These are phyloP conservation scores for Chloroceryle amazona DNA, from an alignment of 2,797 vertebrate species.

Conservation along the genomic window DNA sequence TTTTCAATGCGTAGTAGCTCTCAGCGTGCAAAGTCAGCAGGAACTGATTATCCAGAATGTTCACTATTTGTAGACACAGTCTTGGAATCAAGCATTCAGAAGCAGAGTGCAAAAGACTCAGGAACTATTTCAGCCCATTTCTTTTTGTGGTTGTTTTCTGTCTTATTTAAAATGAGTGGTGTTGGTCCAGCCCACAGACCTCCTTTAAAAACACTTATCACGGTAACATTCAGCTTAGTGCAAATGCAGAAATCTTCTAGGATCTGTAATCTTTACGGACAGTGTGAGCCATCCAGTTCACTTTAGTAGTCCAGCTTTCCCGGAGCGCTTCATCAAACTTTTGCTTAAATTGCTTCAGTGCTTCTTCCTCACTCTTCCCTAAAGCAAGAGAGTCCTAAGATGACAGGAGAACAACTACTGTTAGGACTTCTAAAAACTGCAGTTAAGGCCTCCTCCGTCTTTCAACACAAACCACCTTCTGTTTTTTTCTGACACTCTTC, in stretches of 20 bases:
- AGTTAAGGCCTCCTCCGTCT: background rate
- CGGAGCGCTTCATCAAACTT: conserved; percentile 98
- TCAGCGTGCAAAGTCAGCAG: conserved; percentile 90
- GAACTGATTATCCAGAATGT: conserved; percentile 78
- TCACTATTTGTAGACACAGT: conserved; percentile 75
- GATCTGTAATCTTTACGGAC: conserved; percentile 96
- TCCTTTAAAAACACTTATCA: conserved; percentile 79
- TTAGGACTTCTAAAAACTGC: background rate
- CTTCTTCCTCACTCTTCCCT: conserved; percentile 96
- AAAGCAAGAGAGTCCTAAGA: conserved; percentile 94
- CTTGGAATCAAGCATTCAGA: conserved; percentile 72
- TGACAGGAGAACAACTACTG: background rate
- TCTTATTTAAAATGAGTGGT: conserved; percentile 17
- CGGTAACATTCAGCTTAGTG: conserved; percentile 78
- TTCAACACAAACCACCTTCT: background rate
- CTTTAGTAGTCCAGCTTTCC: conserved; percentile 99
- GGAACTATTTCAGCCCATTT: conserved; percentile 43
- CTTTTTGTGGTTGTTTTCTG: background rate
- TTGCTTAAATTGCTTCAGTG: conserved; percentile 97
- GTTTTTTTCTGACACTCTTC: background rate
- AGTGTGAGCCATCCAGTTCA: conserved; percentile 99
- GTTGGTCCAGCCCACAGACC: conserved; percentile 71
- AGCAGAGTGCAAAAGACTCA: conserved; percentile 76
- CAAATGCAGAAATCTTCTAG: conserved; percentile 80
- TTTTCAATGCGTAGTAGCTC: conserved; percentile 77